These are phyloP conservation scores for Drosophila peninsularis DNA, from an alignment of 2,888 invertebrate species.

Conservation along the genomic window DNA sequence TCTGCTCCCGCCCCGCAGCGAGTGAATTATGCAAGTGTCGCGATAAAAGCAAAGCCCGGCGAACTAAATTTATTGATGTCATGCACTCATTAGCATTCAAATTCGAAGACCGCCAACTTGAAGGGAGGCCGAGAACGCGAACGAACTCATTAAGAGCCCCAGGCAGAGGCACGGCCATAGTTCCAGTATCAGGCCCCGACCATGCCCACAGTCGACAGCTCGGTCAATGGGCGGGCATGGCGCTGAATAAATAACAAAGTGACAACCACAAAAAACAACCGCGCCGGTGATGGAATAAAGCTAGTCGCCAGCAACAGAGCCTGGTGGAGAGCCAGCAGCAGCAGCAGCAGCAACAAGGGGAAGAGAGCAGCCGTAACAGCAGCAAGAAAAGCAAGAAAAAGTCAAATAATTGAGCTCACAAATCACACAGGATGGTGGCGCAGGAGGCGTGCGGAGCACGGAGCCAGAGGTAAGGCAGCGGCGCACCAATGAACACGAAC, in stretches of 20 bases:
- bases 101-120: slow-evolving; percentile 62
- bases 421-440: slow-evolving; percentile 68
- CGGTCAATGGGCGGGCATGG: slow-evolving; percentile 65
- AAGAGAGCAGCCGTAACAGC: slow-evolving; percentile 1
- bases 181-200: slow-evolving; percentile 4
- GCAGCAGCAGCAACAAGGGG: not conserved
- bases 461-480: slow-evolving; percentile 41
- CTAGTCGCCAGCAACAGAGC: slow-evolving; percentile 6
- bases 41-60: slow-evolving; percentile 78
- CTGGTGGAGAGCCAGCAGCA: slow-evolving; percentile 5
- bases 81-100: slow-evolving; percentile 81
- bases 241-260: slow-evolving; percentile 80
- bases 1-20: slow-evolving; percentile 38
- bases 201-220: slow-evolving; percentile 41
- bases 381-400: slow-evolving; percentile 56
- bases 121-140: slow-evolving; percentile 47
- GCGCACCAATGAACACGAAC: slow-evolving; percentile 69
- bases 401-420: slow-evolving; percentile 79
- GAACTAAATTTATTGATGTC: slow-evolving; percentile 80
- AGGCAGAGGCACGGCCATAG: slow-evolving; percentile 21
- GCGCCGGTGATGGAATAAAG: slow-evolving; percentile 53
- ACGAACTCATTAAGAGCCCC: slow-evolving; percentile 75
- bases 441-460: slow-evolving; percentile 38
- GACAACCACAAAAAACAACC: slow-evolving; percentile 81
- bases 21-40: slow-evolving; percentile 78